Evolutionary conservation across 1,140 invertebrate genomes (phyloP).

Genomic region (Drosophila repletoides): DNA sequence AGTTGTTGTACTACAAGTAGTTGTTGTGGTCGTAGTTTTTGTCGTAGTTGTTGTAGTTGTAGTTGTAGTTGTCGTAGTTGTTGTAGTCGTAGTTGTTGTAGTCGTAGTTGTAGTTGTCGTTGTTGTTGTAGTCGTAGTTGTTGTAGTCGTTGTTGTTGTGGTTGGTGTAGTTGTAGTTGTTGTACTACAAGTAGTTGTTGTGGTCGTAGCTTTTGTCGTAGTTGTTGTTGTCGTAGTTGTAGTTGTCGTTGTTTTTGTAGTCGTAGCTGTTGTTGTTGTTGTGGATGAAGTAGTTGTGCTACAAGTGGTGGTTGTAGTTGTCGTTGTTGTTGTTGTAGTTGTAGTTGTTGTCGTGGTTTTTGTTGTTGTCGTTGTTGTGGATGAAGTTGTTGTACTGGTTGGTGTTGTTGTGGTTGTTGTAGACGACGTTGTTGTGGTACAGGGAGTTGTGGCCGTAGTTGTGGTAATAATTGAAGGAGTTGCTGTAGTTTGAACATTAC

Average conservation of each 20-base stretch:
- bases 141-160: constrained; percentile 1
- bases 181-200: constrained; percentile 4
- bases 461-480: neutral
- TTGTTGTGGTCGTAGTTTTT: neutral
- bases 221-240: constrained; percentile 19
- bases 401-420: constrained; percentile 2
- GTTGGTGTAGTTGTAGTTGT: neutral
- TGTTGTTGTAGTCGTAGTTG: neutral
- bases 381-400: neutral
- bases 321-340: constrained; percentile 6
- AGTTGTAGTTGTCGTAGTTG: constrained; percentile 9
- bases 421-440: neutral
- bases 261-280: neutral
- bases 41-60: constrained; percentile 2
- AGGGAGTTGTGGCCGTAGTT: neutral
- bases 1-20: neutral
- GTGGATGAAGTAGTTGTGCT: constrained; percentile 1
- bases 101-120: constrained; percentile 1
- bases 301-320: constrained; percentile 17
- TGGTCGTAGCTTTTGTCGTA: neutral
- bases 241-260: constrained; percentile 1
- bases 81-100: neutral
- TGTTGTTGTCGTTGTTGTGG: constrained; percentile 9
- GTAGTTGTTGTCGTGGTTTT: constrained; percentile 2
- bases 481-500: constrained; percentile 3